Evolutionary conservation across 2,797 vertebrate genomes (phyloP), one percentile per base, ranked within the genome.

Genomic region (Sebastes ruberrimus): DNA sequence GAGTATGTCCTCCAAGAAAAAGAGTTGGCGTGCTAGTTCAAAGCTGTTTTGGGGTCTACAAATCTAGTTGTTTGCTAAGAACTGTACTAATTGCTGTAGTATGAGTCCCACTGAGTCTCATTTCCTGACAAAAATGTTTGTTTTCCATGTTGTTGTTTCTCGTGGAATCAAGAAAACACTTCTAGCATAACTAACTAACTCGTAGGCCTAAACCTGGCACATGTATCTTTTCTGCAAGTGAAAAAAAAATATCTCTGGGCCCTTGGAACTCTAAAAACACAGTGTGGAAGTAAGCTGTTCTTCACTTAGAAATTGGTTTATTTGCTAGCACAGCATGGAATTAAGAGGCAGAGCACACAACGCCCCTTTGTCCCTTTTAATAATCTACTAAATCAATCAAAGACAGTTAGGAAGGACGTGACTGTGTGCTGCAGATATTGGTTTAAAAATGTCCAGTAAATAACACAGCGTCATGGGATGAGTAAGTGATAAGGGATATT

Each of bases 401-500:
- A 85, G 61, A 66, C 68, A 64, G 64, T 79, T 55, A 6, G 46
- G 32, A 62, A 68, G 32, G 71, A 74, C 66, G 22, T 61, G 59
- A 76, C 23, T 76, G 60, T 80, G 27, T 35, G 33, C 33, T 69
- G 66, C 57, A 77, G 74, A 76, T 55, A 85, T 32, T 18, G 10
- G 27, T 52, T 82, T 38, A 33, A 78, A 80, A 82, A 83, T 46
- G 20, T 74, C 67, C 61, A 72, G 59, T 73, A 91, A 87, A 88
- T 52, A 46, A 85, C 2, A 9, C 27, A 63, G 53, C 81, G 72
- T 22, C 33, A 38, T 56, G 35, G 70, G 22, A 75, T 70, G 68
- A 32, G 64, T 61, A 67, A 72, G 35, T 74, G 69, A 83, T 74
- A 23, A 79, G 56, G 25, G 68, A 80, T 93, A 92, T 92, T 86